Percentiles rank a stretch among this genome's conserved stretches.
Evolutionary conservation across 2,797 vertebrate species (phyloP).

Genomic region (Gallinago nigripennis): DNA sequence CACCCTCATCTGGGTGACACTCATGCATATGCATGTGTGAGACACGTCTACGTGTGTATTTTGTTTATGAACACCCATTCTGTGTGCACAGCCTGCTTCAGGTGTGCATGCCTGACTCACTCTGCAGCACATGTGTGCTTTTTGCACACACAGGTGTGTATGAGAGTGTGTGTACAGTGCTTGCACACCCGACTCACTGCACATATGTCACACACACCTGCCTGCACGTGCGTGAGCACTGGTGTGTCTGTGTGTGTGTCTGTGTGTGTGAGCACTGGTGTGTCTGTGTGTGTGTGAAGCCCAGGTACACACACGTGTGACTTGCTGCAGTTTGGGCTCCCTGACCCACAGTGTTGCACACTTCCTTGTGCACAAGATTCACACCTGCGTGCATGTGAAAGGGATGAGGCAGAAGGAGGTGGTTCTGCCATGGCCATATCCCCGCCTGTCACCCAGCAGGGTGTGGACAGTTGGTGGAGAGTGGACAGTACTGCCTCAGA

Average conservation of each 20-base stretch:
- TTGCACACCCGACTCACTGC: not conserved
- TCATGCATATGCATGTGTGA: too few relatives aligned
- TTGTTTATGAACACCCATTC: too few relatives aligned
- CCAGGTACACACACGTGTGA: not conserved
- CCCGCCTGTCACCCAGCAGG: not conserved
- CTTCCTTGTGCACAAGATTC: not conserved
- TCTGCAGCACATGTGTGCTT: not conserved
- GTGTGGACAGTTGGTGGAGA: not conserved
- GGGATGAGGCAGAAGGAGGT: not conserved
- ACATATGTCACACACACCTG: not conserved
- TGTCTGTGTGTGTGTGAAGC: not conserved
- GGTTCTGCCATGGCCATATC: not conserved
- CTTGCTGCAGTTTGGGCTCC: not conserved
- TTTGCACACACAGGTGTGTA: not conserved
- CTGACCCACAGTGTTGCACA: not conserved
- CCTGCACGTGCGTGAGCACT: not conserved
- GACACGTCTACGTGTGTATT: too few relatives aligned
- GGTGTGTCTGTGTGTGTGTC: not conserved
- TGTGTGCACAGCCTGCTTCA: too few relatives aligned
- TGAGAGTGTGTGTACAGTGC: not conserved
- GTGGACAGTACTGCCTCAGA: slow-evolving; percentile 86
- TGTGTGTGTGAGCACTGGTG: not conserved
- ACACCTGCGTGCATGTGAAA: accelerated
- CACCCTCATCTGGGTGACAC: too few relatives aligned
- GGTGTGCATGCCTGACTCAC: not conserved